Conservation (phyloP, 2,888 invertebrate genomes). For the Pemphredon lugubris region DNA sequence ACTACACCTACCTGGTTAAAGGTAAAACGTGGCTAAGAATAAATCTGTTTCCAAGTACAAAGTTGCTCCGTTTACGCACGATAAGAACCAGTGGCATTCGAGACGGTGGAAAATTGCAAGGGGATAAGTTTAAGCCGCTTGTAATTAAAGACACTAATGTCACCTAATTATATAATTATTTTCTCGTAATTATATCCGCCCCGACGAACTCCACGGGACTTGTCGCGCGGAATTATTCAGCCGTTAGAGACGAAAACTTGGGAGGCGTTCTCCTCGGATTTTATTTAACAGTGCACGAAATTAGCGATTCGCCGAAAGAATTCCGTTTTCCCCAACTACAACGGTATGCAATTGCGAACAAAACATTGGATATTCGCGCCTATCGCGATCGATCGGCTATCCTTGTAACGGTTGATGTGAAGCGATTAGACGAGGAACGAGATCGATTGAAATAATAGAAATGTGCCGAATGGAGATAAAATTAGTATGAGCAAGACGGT, state of each 20-base stretch:
- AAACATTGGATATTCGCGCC: conserved; percentile 8
- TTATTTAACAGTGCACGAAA: conserved; percentile 15
- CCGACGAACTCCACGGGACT: conserved; percentile 21
- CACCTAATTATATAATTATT: conserved; percentile 64
- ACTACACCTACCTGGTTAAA: too few relatives aligned
- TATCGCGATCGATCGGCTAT: too few relatives aligned
- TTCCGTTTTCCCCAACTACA: background rate
- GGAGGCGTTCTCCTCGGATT: background rate
- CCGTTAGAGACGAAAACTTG: conserved; percentile 8
- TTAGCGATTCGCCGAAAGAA: background rate
- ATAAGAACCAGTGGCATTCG: conserved; percentile 1
- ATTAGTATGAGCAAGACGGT: conserved; percentile 7
- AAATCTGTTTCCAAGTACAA: background rate
- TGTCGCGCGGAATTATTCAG: conserved; percentile 31
- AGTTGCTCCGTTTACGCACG: background rate
- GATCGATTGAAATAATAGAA: background rate
- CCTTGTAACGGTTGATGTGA: too few relatives aligned
- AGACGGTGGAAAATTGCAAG: background rate
- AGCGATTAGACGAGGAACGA: background rate
- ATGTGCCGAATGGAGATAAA: background rate
- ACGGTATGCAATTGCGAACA: conserved; percentile 1
- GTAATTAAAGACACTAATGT: conserved; percentile 62
- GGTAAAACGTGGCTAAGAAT: background rate
- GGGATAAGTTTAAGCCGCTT: conserved; percentile 10
- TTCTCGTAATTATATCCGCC: conserved; percentile 60